Conservation (phyloP, 92 coral and sea anemone genomes). For the Muricea muricata region DNA sequence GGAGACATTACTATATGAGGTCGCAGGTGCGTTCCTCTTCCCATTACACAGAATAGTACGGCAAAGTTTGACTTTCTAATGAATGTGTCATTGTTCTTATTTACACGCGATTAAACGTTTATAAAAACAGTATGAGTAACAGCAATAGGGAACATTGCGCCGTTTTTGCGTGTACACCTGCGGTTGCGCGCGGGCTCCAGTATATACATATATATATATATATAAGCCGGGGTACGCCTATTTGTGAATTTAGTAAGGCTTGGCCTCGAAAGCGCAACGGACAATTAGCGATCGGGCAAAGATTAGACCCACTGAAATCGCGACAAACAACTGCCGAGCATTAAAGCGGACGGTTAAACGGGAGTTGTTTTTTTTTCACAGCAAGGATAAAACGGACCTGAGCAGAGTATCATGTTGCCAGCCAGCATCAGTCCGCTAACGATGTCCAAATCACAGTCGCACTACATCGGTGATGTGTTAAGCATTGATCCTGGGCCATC, state of each 20-base stretch:
- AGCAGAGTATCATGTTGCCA: constrained; percentile 20
- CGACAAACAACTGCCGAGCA: neutral
- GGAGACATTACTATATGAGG: neutral
- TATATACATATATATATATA: too few species aligned
- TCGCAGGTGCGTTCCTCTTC: constrained; percentile 18
- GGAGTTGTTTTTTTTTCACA: neutral
- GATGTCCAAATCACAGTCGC: constrained; percentile 36
- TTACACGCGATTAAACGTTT: constrained; percentile 9
- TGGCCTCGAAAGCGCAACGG: neutral
- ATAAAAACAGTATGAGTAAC: neutral
- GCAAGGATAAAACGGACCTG: too few species aligned
- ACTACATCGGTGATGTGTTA: constrained; percentile 27
- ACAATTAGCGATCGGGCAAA: neutral
- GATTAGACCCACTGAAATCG: neutral
- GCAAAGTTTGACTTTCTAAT: constrained; percentile 1
- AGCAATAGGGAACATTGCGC: neutral
- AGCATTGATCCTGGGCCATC: constrained; percentile 25
- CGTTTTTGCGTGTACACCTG: constrained; percentile 24
- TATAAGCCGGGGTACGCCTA: neutral
- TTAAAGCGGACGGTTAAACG: neutral
- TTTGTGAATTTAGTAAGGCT: constrained; percentile 6
- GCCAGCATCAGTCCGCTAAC: constrained; percentile 16
- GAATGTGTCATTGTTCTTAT: constrained; percentile 43
- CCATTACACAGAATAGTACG: neutral
- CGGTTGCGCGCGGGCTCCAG: neutral